Evolutionary conservation across 2,797 vertebrate species (phyloP), one percentile per base, ranked within the genome.

Genomic region (Capromys pilorides): DNA sequence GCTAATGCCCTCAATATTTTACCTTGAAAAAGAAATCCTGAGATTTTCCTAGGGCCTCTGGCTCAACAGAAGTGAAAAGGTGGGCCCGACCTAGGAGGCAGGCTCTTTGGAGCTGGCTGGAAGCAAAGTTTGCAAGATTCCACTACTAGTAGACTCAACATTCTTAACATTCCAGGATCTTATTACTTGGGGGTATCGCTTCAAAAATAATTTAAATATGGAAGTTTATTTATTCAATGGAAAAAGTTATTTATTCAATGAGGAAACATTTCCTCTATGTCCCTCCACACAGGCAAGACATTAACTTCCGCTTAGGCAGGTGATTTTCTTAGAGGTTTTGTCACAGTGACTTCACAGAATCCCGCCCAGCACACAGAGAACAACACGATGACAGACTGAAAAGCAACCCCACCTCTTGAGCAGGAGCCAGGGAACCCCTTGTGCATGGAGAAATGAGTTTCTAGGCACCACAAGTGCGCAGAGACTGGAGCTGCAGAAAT

Each of bases 181-280:
- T 31, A 69, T 22, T 59, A 13, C 21, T 82, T 49, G 26, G 84
- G 7, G 57, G 31, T 33, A 5, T 62, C 62, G 66, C 83, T 73
- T 69, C n/a, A 66, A 85, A 93, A 87, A 45, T 82, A 86, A 93
- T 77, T 69, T 69, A 95, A 89, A 49, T 82, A 86, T 8, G 33
- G 61, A 18, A 90, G n/a, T n/a, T 36, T 24, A 84, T 45, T 26
- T 79, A 62, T 67, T 51, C 1, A 19, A 59, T 11, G 6, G 91
- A 80, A 33, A 36, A 86, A 28, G 67, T 36, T 24, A 84, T 45
- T 26, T 79, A 62, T 67, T 51, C 1, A 19, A 59, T 11, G 6
- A 5, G 26, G 24, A 19, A 88, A 85, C 12, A 94, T 73, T 24
- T 26, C 69, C 28, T 85, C 59, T 49, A 12, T 24, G 62, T 45